Percentiles rank a stretch among this genome's conserved stretches.
phyloP scores from a whole-genome alignment of 2,888 invertebrate species.

The Lumbricus terrestris region DNA sequence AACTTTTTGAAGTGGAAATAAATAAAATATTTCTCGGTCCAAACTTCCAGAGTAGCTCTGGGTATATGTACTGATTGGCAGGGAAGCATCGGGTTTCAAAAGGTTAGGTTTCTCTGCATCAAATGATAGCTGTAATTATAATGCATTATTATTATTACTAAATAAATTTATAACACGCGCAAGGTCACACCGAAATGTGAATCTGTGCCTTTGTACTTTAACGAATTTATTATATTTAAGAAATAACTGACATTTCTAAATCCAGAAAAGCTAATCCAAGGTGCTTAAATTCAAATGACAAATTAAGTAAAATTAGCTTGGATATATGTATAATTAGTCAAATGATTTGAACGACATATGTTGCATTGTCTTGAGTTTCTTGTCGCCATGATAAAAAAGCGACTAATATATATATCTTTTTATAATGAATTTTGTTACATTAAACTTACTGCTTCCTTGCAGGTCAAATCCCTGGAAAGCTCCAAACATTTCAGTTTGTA shows the following conservation, averaged over 20 bases:
- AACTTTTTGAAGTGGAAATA: too few species aligned
- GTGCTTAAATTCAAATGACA: not conserved
- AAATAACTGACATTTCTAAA: not conserved
- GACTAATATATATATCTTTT: not conserved
- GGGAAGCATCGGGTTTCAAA: too few species aligned
- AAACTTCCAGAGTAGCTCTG: too few species aligned
- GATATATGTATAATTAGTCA: not conserved
- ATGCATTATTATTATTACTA: too few species aligned
- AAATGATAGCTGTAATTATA: not conserved
- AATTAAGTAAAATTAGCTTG: not conserved
- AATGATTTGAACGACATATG: not conserved
- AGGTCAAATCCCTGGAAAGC: not conserved
- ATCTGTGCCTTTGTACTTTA: not conserved
- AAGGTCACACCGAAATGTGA: too few species aligned
- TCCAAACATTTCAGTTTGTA: not conserved
- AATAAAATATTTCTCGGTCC: too few species aligned
- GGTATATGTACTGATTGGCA: too few species aligned
- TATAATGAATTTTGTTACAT: not conserved
- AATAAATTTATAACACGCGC: too few species aligned
- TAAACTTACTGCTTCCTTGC: not conserved
- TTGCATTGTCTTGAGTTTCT: not conserved
- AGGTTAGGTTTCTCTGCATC: too few species aligned
- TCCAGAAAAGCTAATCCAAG: not conserved
- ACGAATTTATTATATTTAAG: not conserved
- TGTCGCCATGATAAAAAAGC: not conserved